Evolutionary conservation across 1,140 invertebrate species (phyloP).

Genomic region (Lasioglossum baleicum): DNA sequence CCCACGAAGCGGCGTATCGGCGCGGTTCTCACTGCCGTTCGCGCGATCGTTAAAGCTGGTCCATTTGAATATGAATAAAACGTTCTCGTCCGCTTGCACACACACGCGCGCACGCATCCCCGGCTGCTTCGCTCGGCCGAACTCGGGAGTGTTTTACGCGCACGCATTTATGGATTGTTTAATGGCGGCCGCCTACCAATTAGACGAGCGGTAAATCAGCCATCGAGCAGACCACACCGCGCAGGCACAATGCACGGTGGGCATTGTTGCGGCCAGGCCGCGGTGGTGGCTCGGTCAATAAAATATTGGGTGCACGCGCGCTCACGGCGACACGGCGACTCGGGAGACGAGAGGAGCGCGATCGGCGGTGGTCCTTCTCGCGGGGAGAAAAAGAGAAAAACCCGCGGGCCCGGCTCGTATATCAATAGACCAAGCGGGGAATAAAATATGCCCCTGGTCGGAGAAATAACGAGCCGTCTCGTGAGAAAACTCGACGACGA

Average conservation of each 20-base stretch:
- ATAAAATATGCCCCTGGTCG: no score
- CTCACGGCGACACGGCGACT: no score
- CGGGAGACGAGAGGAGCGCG: no score
- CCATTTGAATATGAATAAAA: no score
- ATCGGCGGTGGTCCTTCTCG: conserved; percentile 10
- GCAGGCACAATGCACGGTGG: neutral
- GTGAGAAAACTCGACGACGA: no score
- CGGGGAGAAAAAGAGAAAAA: conserved; percentile 30
- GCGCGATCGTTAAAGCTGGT: conserved; percentile 76
- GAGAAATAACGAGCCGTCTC: no score
- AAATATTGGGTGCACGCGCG: conserved; percentile 62
- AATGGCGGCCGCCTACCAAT: conserved; percentile 80
- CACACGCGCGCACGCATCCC: conserved; percentile 14
- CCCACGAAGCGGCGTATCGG: no score
- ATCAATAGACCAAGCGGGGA: no score
- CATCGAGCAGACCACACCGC: conserved; percentile 76
- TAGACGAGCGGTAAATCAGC: conserved; percentile 79
- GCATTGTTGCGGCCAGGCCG: conserved; percentile 44
- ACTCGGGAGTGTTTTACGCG: conserved; percentile 75
- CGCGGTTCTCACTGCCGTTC: conserved; percentile 55
- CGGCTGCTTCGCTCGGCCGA: conserved; percentile 21
- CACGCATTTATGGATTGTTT: conserved; percentile 79
- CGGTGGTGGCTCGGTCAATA: conserved; percentile 55
- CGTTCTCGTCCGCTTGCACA: conserved; percentile 77
- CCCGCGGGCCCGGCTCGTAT: no score